phyloP scores from a whole-genome alignment of 2,113 vertebrate species.

The Ammodytes dubius region DNA sequence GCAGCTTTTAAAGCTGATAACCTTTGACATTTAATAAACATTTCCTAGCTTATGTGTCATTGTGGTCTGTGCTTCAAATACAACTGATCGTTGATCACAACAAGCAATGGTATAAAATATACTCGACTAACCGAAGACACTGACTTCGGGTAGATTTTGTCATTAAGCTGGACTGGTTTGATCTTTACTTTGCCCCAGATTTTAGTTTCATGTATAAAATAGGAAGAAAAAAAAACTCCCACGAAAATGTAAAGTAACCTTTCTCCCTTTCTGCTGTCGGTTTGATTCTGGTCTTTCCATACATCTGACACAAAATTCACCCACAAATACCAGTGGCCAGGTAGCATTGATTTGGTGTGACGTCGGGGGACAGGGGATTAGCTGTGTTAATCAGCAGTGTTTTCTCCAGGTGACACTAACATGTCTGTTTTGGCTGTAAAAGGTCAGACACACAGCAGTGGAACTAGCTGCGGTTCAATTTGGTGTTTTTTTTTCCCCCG shows the following conservation, averaged over 20 bases:
- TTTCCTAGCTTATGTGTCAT: not conserved
- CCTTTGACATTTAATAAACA: not conserved
- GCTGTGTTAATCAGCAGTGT: conserved; percentile 64
- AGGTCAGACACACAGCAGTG: conserved; percentile 74
- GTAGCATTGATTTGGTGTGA: conserved; percentile 73
- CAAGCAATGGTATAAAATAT: not conserved
- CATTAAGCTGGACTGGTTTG: conserved; percentile 14
- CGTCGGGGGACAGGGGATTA: conserved; percentile 47
- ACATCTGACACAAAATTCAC: conserved; percentile 42
- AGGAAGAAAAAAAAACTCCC: conserved; percentile 13
- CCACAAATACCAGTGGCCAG: conserved; percentile 74
- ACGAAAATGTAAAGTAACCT: conserved; percentile 40
- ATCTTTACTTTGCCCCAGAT: conserved; percentile 63
- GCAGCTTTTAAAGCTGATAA: conserved; percentile 3
- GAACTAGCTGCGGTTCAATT: conserved; percentile 70
- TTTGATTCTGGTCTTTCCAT: conserved; percentile 52
- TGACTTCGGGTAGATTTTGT: conserved; percentile 49
- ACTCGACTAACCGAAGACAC: conserved; percentile 19
- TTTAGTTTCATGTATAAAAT: conserved; percentile 57
- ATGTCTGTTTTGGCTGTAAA: conserved; percentile 69
- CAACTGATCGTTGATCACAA: conserved; percentile 4
- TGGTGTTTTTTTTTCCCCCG: conserved; percentile 63
- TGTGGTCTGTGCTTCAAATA: not conserved
- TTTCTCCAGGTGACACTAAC: conserved; percentile 73
- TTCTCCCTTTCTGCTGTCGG: conserved; percentile 56